Conservation (phyloP, 92 coral and sea anemone species). For the Pocillopora meandrina region DNA sequence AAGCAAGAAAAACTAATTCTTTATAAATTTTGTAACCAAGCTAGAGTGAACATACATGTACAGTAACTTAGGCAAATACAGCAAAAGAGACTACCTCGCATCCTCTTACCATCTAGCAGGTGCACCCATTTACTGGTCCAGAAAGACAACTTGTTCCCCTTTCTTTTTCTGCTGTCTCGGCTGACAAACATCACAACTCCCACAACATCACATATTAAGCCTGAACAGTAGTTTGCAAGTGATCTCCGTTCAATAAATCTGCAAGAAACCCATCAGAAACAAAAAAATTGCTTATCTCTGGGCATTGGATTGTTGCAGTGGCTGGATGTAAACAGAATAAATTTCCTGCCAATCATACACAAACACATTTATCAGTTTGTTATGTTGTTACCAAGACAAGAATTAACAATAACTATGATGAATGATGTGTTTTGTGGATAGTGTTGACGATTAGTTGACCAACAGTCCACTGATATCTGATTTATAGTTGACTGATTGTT, state of each 20-base stretch:
- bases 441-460: too few species aligned
- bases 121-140: conserved; percentile 65
- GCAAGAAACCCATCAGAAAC: not conserved
- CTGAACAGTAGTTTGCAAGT: conserved; percentile 36
- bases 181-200: conserved; percentile 66
- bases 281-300: not conserved
- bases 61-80: too few species aligned
- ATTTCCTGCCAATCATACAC: too few species aligned
- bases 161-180: conserved; percentile 46
- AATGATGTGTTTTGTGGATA: too few species aligned
- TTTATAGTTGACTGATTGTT: too few species aligned
- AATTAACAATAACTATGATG: too few species aligned
- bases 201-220: conserved; percentile 57
- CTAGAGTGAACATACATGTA: too few species aligned
- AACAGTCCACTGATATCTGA: too few species aligned
- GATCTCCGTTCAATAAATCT: conserved; percentile 49
- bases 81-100: not conserved
- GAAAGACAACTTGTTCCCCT: conserved; percentile 24
- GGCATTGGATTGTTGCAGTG: not conserved
- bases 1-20: too few species aligned
- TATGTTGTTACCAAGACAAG: too few species aligned
- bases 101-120: conserved; percentile 53
- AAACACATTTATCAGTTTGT: too few species aligned
- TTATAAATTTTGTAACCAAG: too few species aligned
- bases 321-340: not conserved